A percentile compares a stretch with the other conserved stretches of the same genome.
These are phyloP conservation scores for Pseudomyrmex sp. DNA, from an alignment of 1,140 invertebrate species.

Conservation along the genomic window DNA sequence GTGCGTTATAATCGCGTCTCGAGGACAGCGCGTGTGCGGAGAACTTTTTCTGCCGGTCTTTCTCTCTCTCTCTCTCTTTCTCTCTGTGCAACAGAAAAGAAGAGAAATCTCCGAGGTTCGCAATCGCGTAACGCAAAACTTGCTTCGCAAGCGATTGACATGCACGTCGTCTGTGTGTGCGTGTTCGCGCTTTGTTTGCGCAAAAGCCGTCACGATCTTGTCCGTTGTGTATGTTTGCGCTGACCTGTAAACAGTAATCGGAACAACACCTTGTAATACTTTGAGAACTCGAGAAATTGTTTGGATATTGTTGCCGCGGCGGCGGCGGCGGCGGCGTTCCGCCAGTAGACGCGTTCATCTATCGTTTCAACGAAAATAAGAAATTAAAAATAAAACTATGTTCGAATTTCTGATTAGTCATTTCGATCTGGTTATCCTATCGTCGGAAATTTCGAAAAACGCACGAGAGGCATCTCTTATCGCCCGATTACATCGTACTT, in stretches of 20 bases:
- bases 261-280: neutral
- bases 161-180: conserved; percentile 12
- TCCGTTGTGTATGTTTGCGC: neutral
- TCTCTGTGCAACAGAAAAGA: neutral
- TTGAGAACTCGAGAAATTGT: too few species aligned
- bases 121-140: conserved; percentile 44
- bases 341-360: too few species aligned
- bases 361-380: too few species aligned
- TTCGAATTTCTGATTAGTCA: neutral
- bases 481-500: neutral
- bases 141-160: conserved; percentile 50
- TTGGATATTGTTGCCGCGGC: too few species aligned
- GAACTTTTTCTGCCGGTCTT: conserved; percentile 53
- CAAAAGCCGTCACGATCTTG: neutral
- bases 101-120: conserved; percentile 16
- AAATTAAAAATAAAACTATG: neutral
- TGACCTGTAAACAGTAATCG: neutral
- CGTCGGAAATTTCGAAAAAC: conserved; percentile 5
- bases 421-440: neutral
- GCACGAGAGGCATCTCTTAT: neutral
- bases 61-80: too few species aligned
- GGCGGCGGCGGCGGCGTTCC: too few species aligned
- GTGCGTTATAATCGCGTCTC: conserved; percentile 69
- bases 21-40: conserved; percentile 47
- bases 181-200: neutral